Conservation (phyloP, 2,113 vertebrate species). For the Chionis minor region DNA sequence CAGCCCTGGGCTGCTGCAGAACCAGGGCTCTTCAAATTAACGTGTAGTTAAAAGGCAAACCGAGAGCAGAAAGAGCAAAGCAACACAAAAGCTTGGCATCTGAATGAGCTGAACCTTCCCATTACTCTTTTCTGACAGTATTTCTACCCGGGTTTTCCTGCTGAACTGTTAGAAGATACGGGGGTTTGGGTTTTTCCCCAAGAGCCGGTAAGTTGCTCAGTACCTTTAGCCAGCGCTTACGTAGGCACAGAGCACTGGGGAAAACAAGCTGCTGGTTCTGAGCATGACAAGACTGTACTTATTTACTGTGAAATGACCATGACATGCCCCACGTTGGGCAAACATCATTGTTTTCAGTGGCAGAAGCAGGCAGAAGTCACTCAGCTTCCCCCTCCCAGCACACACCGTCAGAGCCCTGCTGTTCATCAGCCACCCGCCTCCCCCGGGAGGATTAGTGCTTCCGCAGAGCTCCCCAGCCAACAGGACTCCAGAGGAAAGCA, state of each 20-base stretch:
- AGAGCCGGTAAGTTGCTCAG: background rate
- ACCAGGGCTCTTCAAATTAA: background rate
- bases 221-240: background rate
- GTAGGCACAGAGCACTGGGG: background rate
- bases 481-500: background rate
- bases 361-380: background rate
- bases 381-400: too few species aligned
- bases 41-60: background rate
- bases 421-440: background rate
- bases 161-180: background rate
- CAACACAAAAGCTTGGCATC: background rate
- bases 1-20: accelerated
- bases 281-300: background rate
- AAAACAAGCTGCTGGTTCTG: background rate
- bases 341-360: background rate
- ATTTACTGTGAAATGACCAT: accelerated
- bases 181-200: background rate
- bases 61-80: background rate
- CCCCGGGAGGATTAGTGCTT: background rate
- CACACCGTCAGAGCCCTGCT: background rate
- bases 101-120: background rate
- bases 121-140: background rate
- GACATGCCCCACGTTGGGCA: background rate
- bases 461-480: too few species aligned
- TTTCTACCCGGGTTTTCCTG: background rate